Evolutionary conservation across 2,888 invertebrate species (phyloP).

Genomic region (Pandemis cinnamomeana): DNA sequence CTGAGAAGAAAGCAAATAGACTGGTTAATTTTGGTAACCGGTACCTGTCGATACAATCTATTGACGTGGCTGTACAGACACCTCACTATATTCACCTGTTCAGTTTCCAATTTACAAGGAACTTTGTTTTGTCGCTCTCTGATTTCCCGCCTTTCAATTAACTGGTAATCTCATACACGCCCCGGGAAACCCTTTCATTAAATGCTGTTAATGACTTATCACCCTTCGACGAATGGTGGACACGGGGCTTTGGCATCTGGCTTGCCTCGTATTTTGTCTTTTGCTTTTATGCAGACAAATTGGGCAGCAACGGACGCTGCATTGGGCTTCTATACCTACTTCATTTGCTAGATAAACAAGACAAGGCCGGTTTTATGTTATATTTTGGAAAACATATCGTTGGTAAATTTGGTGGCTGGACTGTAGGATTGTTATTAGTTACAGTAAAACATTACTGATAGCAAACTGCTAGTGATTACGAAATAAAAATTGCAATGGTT

Average conservation of each 20-base stretch:
- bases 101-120: constrained; percentile 62
- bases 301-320: constrained; percentile 55
- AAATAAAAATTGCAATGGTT: too few species aligned
- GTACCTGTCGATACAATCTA: not conserved
- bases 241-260: constrained; percentile 58
- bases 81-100: constrained; percentile 46
- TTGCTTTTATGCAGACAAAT: constrained; percentile 65
- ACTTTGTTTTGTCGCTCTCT: constrained; percentile 71
- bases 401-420: too few species aligned
- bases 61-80: not conserved
- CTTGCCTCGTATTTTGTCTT: constrained; percentile 67
- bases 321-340: constrained; percentile 41
- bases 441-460: too few species aligned
- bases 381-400: not conserved
- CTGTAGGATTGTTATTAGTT: too few species aligned
- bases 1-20: not conserved
- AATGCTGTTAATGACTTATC: constrained; percentile 82
- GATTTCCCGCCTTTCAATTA: constrained; percentile 82
- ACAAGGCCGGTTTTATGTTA: not conserved
- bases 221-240: constrained; percentile 79
- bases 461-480: too few species aligned
- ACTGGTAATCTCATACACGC: constrained; percentile 81
- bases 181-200: constrained; percentile 80
- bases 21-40: not conserved
- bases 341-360: not conserved